Percentiles rank a stretch among this genome's conserved stretches.
Conservation (phyloP, 1,140 invertebrate species). For the Ganaspis sp. region DNA sequence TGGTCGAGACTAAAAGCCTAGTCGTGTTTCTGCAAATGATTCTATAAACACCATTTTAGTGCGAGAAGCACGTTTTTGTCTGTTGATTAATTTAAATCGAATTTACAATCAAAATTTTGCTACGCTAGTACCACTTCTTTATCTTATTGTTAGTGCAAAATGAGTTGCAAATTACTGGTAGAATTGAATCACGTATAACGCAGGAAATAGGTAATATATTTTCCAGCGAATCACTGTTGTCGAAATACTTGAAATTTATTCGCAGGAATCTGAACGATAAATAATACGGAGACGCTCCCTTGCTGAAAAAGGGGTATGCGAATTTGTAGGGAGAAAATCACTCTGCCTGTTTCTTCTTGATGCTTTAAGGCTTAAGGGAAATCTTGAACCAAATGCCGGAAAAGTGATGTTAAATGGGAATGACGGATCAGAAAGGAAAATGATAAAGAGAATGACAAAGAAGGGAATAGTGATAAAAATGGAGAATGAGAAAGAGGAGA, state of each 20-base stretch:
- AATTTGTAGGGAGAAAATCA: conserved; percentile 58
- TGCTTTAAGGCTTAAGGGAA: conserved; percentile 37
- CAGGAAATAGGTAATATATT: neutral
- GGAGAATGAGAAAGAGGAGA: too few species aligned
- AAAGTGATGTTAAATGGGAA: conserved; percentile 44
- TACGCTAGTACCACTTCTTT: too few species aligned
- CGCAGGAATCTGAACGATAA: conserved; percentile 55
- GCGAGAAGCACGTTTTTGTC: too few species aligned
- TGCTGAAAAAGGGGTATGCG: conserved; percentile 38
- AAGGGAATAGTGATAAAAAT: too few species aligned
- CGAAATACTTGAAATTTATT: conserved; percentile 55
- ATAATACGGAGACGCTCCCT: conserved; percentile 56
- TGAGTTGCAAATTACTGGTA: neutral
- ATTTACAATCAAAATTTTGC: too few species aligned
- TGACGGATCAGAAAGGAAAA: conserved; percentile 54
- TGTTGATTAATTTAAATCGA: too few species aligned
- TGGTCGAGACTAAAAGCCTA: too few species aligned
- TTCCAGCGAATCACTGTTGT: neutral
- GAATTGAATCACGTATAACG: neutral
- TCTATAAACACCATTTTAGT: too few species aligned
- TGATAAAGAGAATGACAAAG: too few species aligned
- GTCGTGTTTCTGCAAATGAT: too few species aligned
- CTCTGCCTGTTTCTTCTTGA: conserved; percentile 46
- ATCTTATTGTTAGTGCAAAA: too few species aligned
- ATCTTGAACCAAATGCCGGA: conserved; percentile 53